These are phyloP conservation scores for Eptesicus fuscus DNA, from an alignment of 2,113 vertebrate genomes.

Conservation along the genomic window DNA sequence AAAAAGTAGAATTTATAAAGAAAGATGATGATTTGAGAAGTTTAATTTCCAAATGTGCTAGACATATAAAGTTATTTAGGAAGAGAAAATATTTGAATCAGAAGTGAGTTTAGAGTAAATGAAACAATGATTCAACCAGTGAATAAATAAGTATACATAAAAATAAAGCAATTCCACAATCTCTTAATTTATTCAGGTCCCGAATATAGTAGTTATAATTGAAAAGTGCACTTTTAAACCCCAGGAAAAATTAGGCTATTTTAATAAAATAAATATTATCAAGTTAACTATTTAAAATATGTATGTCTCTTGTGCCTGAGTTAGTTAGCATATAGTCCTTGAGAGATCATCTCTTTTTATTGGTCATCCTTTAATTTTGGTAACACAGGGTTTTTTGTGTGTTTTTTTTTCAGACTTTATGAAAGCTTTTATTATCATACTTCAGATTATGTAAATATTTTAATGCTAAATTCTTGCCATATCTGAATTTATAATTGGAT, in stretches of 20 bases:
- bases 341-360: background rate
- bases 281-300: background rate
- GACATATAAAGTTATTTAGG: slow-evolving; percentile 21
- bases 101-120: slow-evolving; percentile 11
- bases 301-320: background rate
- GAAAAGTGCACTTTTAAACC: slow-evolving; percentile 31
- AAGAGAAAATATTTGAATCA: slow-evolving; percentile 39
- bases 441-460: slow-evolving; percentile 8
- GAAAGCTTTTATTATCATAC: background rate
- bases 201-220: slow-evolving; percentile 7
- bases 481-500: slow-evolving; percentile 30
- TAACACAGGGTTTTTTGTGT: background rate
- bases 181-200: background rate
- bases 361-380: background rate
- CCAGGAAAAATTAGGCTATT: background rate
- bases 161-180: background rate
- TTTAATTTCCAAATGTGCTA: slow-evolving; percentile 5
- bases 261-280: background rate
- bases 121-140: background rate
- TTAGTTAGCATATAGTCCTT: background rate
- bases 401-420: background rate
- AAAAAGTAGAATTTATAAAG: slow-evolving; percentile 28
- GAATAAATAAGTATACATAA: background rate
- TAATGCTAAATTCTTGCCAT: background rate
- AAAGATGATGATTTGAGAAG: slow-evolving; percentile 14